These are phyloP conservation scores for Mellivora capensis DNA, from an alignment of 2,113 vertebrate species.

Conservation along the genomic window DNA sequence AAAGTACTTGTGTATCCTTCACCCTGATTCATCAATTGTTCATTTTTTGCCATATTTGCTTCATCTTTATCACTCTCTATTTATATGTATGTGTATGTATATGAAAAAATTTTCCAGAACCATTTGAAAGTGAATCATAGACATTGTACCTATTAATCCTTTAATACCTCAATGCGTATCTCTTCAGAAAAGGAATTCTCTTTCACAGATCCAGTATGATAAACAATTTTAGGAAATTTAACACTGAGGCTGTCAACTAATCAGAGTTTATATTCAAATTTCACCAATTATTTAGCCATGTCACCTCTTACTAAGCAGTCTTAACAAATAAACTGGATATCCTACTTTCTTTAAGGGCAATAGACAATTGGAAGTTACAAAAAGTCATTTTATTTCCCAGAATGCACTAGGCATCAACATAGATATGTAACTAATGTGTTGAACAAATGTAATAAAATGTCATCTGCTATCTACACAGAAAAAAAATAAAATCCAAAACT, in stretches of 20 bases:
- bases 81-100: neutral
- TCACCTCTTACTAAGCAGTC: neutral
- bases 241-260: neutral
- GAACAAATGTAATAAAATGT: neutral
- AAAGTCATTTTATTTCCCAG: neutral
- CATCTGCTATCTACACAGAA: neutral
- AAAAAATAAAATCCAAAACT: neutral
- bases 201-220: neutral
- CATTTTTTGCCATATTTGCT: neutral
- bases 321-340: neutral
- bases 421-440: neutral
- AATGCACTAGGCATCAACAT: neutral
- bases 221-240: neutral
- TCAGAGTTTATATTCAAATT: neutral
- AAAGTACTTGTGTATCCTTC: neutral
- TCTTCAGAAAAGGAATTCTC: neutral
- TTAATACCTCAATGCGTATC: neutral
- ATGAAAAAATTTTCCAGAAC: neutral
- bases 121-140: neutral
- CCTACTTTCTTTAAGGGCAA: neutral
- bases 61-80: neutral
- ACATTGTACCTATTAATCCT: neutral
- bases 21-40: neutral
- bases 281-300: constrained; percentile 7
- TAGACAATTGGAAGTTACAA: neutral